Conservation (phyloP, 2,113 vertebrate species). For the Psilopogon haemacephalus region DNA sequence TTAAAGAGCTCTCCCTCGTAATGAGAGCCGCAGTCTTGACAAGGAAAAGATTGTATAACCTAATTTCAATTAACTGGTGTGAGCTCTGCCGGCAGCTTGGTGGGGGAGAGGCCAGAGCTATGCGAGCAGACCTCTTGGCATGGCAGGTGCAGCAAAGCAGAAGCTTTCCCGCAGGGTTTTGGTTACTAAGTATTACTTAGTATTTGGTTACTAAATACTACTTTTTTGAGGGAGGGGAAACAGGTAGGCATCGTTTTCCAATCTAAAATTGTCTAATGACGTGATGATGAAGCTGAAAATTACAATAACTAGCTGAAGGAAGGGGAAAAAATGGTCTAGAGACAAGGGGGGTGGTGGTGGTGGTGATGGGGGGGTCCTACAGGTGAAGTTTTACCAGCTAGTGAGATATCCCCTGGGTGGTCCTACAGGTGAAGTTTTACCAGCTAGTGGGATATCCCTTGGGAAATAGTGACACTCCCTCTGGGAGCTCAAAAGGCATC, state of each 20-base stretch:
- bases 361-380: no score
- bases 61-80: not conserved
- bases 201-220: not conserved
- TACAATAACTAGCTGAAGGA: accelerated
- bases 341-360: not conserved
- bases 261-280: not conserved
- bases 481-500: not conserved
- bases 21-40: not conserved
- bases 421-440: not conserved
- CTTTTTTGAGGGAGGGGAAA: not conserved
- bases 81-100: not conserved
- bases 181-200: not conserved
- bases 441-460: not conserved
- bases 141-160: accelerated
- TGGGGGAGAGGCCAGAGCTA: not conserved
- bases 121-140: not conserved
- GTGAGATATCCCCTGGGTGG: not conserved
- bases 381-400: not conserved
- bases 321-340: not conserved
- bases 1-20: not conserved
- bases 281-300: not conserved
- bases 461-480: not conserved
- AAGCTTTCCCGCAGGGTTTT: not conserved
- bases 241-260: accelerated
- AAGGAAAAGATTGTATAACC: not conserved